phyloP scores from a whole-genome alignment of 2,888 invertebrate genomes.

The Limnephilus marmoratus region DNA sequence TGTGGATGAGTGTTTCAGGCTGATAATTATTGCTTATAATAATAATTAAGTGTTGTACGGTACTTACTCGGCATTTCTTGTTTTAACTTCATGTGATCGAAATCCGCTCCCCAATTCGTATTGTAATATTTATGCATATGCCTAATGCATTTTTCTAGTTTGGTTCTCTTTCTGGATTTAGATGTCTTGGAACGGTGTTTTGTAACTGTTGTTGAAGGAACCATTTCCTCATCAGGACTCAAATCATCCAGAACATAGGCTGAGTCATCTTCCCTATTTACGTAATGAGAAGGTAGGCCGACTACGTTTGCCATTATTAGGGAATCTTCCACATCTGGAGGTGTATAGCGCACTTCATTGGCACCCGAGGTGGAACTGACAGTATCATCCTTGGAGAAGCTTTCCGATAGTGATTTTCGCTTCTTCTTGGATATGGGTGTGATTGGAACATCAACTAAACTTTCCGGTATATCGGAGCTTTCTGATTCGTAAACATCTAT shows the following conservation, averaged over 20 bases:
- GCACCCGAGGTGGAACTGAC: constrained; percentile 40
- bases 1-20: no score
- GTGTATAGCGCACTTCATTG: neutral
- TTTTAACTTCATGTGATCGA: constrained; percentile 78
- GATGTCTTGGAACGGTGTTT: constrained; percentile 27
- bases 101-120: constrained; percentile 78
- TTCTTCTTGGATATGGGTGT: constrained; percentile 42
- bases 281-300: constrained; percentile 64
- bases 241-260: constrained; percentile 66
- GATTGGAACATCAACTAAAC: constrained; percentile 68
- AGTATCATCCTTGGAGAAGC: constrained; percentile 11
- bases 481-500: constrained; percentile 80
- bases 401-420: constrained; percentile 47
- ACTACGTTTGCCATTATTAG: constrained; percentile 66
- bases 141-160: constrained; percentile 39
- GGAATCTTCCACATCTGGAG: constrained; percentile 50
- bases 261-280: constrained; percentile 37
- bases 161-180: constrained; percentile 22
- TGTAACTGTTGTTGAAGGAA: constrained; percentile 5
- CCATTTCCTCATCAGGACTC: neutral
- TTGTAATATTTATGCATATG: constrained; percentile 46
- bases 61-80: constrained; percentile 82
- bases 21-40: no score
- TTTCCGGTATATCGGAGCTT: constrained; percentile 74
- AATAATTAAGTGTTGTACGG: neutral